Evolutionary conservation across 2,888 invertebrate genomes (phyloP).

Genomic region (Venusia cambrica): DNA sequence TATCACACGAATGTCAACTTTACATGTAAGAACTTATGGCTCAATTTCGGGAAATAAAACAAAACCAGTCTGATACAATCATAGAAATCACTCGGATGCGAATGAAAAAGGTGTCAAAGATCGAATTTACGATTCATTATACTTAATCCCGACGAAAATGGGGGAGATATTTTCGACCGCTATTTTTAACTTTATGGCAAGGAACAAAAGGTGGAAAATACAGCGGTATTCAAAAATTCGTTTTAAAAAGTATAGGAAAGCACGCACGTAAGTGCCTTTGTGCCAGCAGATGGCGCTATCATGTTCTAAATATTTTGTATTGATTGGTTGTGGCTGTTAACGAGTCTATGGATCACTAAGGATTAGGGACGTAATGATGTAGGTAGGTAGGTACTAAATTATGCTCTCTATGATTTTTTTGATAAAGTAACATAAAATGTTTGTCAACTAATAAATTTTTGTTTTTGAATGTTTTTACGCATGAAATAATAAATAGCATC

Average conservation of each 20-base stretch:
- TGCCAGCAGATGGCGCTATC: slow-evolving; percentile 73
- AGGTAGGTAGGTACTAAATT: no score
- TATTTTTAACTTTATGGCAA: slow-evolving; percentile 30
- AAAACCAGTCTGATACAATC: slow-evolving; percentile 44
- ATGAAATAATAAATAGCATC: no score
- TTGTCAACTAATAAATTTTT: no score
- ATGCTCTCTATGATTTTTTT: no score
- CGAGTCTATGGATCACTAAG: slow-evolving; percentile 3
- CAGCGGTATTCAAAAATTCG: slow-evolving; percentile 35
- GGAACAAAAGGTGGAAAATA: slow-evolving; percentile 14
- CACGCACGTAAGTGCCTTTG: slow-evolving; percentile 74
- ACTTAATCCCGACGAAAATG: slow-evolving; percentile 73
- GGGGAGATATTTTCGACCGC: slow-evolving; percentile 40
- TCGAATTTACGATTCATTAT: slow-evolving; percentile 81
- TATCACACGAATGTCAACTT: slow-evolving; percentile 3
- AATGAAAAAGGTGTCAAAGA: slow-evolving; percentile 81
- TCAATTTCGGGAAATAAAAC: slow-evolving; percentile 4
- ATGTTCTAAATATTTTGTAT: slow-evolving; percentile 41
- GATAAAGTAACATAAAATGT: no score
- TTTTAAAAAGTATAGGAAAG: slow-evolving; percentile 68
- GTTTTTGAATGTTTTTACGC: no score
- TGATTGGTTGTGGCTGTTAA: slow-evolving; percentile 20
- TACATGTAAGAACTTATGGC: slow-evolving; percentile 3
- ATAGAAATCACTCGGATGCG: slow-evolving; percentile 71
- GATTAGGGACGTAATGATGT: no score